phyloP scores from a whole-genome alignment of 2,113 vertebrate species.

The Gavia stellata region DNA sequence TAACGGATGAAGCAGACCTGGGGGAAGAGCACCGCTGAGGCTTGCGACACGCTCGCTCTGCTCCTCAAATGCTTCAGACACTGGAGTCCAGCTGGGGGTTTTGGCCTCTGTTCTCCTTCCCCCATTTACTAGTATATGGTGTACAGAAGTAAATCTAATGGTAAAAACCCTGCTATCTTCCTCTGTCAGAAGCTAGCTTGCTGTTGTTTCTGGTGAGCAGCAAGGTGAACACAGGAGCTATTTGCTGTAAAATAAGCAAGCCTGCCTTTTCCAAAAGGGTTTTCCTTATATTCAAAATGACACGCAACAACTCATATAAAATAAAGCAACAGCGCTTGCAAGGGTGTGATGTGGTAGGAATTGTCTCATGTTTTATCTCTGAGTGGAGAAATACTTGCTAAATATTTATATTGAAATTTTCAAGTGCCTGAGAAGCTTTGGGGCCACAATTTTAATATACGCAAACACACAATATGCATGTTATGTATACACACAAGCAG shows the following conservation, averaged over 20 bases:
- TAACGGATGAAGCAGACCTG: fast-evolving
- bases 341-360: neutral
- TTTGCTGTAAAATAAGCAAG: neutral
- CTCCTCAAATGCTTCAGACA: neutral
- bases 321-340: fast-evolving
- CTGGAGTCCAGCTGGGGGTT: no score
- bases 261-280: neutral
- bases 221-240: fast-evolving
- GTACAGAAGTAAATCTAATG: fast-evolving
- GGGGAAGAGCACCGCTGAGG: neutral
- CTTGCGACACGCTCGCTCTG: fast-evolving
- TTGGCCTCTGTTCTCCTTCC: neutral
- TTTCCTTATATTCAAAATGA: neutral
- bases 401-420: neutral
- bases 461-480: neutral
- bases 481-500: fast-evolving
- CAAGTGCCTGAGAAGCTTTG: neutral
- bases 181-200: no score
- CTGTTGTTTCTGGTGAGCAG: neutral
- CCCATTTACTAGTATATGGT: fast-evolving
- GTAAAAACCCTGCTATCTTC: fast-evolving
- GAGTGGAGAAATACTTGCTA: neutral
- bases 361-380: fast-evolving
- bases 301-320: neutral
- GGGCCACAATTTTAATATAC: neutral